Conservation (phyloP, 2,888 invertebrate species). For the Ceramica pisi region DNA sequence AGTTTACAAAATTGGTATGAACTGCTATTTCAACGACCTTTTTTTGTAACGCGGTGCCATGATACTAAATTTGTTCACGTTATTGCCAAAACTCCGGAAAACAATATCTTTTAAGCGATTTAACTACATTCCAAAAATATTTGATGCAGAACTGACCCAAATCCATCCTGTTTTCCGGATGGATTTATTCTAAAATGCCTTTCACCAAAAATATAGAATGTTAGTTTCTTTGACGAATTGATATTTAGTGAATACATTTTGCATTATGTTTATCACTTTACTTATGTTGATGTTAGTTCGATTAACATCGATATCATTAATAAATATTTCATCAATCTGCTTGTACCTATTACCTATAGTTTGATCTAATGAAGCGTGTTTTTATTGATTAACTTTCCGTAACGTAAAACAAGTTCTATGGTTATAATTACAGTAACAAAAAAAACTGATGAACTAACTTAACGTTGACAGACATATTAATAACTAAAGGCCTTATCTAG, state of each 20-base stretch:
- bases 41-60: not conserved
- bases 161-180: not conserved
- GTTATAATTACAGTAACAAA: not conserved
- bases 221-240: not conserved
- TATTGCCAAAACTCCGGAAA: slow-evolving; percentile 21
- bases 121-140: slow-evolving; percentile 25
- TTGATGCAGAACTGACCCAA: slow-evolving; percentile 10
- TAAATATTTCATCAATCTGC: slow-evolving; percentile 25
- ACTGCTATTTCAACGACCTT: not conserved
- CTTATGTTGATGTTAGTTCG: slow-evolving; percentile 11
- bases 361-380: not conserved
- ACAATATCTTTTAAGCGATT: slow-evolving; percentile 18
- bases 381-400: slow-evolving; percentile 33
- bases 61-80: slow-evolving; percentile 1
- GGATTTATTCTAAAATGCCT: slow-evolving; percentile 32
- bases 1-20: not conserved
- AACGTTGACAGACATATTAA: slow-evolving; percentile 4
- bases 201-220: not conserved
- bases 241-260: not conserved
- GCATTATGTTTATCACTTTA: not conserved
- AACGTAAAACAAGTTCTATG: not conserved
- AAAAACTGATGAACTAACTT: not conserved
- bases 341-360: not conserved
- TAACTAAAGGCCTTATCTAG: slow-evolving; percentile 2
- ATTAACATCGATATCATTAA: slow-evolving; percentile 14